These are phyloP conservation scores for Ctenopoma multispine DNA, from an alignment of 2,797 vertebrate species.

Conservation along the genomic window DNA sequence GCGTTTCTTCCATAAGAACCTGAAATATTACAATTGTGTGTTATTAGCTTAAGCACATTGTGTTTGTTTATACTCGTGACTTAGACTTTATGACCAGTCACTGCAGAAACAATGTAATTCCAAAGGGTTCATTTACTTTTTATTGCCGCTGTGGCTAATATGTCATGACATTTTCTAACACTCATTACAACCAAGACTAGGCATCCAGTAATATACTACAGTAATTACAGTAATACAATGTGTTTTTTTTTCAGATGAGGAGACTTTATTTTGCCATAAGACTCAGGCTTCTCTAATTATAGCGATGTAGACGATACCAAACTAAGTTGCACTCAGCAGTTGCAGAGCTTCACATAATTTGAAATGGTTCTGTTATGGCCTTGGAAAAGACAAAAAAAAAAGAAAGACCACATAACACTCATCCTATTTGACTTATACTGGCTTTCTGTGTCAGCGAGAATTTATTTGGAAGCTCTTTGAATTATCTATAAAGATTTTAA, in stretches of 20 bases:
- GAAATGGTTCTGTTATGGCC: conserved; percentile 25
- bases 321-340: conserved; percentile 33
- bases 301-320: conserved; percentile 49
- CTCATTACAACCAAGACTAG: background rate
- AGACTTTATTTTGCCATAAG: conserved; percentile 31
- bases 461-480: conserved; percentile 27
- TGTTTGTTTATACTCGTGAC: too few relatives aligned
- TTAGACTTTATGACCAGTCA: background rate
- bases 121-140: background rate
- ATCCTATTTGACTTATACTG: conserved; percentile 7
- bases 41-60: background rate
- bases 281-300: conserved; percentile 46
- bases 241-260: conserved; percentile 19
- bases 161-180: background rate
- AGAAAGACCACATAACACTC: background rate
- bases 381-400: conserved; percentile 25
- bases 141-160: background rate
- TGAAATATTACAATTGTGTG: background rate
- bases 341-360: conserved; percentile 37
- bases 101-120: background rate
- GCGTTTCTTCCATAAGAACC: too few relatives aligned
- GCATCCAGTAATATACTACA: background rate
- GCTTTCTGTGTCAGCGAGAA: conserved; percentile 23
- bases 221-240: background rate
- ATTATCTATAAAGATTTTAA: conserved; percentile 26